A percentile compares a stretch with the other conserved stretches of the same genome.
These are phyloP conservation scores for Tupiocoris notatus DNA, from an alignment of 2,888 invertebrate species.

Conservation along the genomic window DNA sequence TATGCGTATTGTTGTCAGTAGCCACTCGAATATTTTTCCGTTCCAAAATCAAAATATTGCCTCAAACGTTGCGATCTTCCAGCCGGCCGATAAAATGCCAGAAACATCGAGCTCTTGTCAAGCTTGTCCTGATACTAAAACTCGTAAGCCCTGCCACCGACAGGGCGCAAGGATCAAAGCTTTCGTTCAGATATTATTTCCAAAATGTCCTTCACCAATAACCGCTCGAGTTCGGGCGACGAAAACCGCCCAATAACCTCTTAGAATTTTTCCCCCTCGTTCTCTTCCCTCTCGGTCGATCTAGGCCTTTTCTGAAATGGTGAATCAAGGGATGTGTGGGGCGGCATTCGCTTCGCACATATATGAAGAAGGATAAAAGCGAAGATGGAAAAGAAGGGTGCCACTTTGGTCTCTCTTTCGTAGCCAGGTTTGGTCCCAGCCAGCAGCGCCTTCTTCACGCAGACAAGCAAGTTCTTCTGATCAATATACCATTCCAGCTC, in stretches of 20 bases:
- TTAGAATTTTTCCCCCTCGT: not conserved
- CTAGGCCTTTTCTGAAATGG: not conserved
- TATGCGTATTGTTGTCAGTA: no score
- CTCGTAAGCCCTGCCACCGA: not conserved
- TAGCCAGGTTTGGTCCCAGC: not conserved
- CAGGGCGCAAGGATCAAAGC: not conserved
- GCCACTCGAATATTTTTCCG: no score
- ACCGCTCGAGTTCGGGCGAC: not conserved
- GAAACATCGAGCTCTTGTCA: not conserved
- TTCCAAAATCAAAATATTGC: no score
- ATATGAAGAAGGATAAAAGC: not conserved
- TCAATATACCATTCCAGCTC: constrained; percentile 39
- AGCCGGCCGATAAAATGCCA: no score
- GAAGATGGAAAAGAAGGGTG: not conserved
- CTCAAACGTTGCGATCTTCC: no score
- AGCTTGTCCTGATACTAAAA: not conserved
- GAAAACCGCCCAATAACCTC: not conserved
- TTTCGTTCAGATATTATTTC: not conserved
- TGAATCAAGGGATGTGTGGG: not conserved
- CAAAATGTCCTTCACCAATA: not conserved
- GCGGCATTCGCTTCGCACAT: not conserved
- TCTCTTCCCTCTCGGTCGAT: not conserved
- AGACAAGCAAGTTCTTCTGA: constrained; percentile 42
- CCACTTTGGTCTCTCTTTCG: not conserved
- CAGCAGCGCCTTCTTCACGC: constrained; percentile 16